A percentile compares a stretch with the other conserved stretches of the same genome.
Evolutionary conservation across 2,888 invertebrate species (phyloP).

Genomic region (Papilio elwesi): DNA sequence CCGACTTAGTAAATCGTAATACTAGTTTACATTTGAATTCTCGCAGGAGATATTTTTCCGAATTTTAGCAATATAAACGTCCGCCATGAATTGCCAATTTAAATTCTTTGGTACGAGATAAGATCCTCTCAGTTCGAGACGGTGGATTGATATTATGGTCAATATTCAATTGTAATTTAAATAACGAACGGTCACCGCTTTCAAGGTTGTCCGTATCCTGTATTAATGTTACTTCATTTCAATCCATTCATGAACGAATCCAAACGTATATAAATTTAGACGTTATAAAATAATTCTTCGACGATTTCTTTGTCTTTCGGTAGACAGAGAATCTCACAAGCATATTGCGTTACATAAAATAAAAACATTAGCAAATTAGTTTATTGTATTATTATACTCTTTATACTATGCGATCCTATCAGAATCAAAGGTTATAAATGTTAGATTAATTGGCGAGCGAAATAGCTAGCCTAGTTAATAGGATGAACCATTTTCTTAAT

Average conservation of each 20-base stretch:
- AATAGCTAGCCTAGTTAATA: neutral
- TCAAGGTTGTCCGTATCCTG: conserved; percentile 37
- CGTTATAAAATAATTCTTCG: conserved; percentile 12
- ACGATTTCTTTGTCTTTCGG: neutral
- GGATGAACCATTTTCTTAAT: neutral
- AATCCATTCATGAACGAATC: conserved; percentile 11
- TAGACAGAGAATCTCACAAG: neutral
- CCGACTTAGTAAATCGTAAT: neutral
- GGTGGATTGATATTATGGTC: conserved; percentile 32
- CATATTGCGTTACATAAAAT: no score
- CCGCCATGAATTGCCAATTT: conserved; percentile 20
- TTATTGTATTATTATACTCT: neutral
- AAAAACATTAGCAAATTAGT: neutral
- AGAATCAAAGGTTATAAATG: neutral
- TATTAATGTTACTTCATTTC: conserved; percentile 25
- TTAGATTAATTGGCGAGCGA: neutral
- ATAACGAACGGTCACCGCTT: conserved; percentile 30
- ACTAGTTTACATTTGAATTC: neutral
- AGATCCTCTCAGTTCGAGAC: conserved; percentile 26
- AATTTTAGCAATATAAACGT: conserved; percentile 8
- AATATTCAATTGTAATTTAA: conserved; percentile 38
- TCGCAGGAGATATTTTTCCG: neutral
- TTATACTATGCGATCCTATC: neutral
- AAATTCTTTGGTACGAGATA: conserved; percentile 29
- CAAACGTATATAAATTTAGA: conserved; percentile 1